Evolutionary conservation across 2,113 vertebrate species (phyloP), one percentile per base, ranked within the genome.

Genomic region (Brienomyrus longianalis): DNA sequence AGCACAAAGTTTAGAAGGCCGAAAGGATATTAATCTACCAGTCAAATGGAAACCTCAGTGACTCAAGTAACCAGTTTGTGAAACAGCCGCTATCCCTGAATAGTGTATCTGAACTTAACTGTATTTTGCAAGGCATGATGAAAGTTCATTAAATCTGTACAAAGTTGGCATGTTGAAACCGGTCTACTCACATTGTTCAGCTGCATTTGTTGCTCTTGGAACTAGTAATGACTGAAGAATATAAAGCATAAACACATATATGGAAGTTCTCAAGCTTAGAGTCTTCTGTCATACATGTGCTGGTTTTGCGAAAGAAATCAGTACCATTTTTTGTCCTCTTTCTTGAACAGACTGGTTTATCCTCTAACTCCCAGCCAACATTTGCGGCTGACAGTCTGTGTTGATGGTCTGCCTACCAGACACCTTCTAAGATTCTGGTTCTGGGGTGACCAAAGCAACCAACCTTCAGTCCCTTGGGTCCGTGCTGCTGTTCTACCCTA

Each of bases 101-200:
- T 86, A 92, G 80, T 91, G 85, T 91, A 70, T 74, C 66, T 21
- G 31, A 56, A 47, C 19, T 43, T 43, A 83, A 27, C 48, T 86
- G 91, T 90, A 89, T 90, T 89, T 92, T 93, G 93, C 88, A 92
- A 87, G 90, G 87, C 91, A 88, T 94, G 91, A 93, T 88, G 27
- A 66, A 70, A 23, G 87, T 52, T 70, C 19, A 84, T 48, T 39
- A n/a, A 84, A 48, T 19, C 39, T 48, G 17, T 48, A 11, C 19
- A 48, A 11, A 48, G 35, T 48, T 84, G 39, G 17, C 43, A 43
- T 8, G 5, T 83, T 83, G 77, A 45, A 45, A 5, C 35, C 35
- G 19, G 19, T 23, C 15, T 83, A 23, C 43, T 23, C 17, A 45
- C 39, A 83, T 83, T 83, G 8, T 23, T 19, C 19, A 83, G 43